Evolutionary conservation across 2,888 invertebrate genomes (phyloP).

Genomic region (Nowickia ferox): DNA sequence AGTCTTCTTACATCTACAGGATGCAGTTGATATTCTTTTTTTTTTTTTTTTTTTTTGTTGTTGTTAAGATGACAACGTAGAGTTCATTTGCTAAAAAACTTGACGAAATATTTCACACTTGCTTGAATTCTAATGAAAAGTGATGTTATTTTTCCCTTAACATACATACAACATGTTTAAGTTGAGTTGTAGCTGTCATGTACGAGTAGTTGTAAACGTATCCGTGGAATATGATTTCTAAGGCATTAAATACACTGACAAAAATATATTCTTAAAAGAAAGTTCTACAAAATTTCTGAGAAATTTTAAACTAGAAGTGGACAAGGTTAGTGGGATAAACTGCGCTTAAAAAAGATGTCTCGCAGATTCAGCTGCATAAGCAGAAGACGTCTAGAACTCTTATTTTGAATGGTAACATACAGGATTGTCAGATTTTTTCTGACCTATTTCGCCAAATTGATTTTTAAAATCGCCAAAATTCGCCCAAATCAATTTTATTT

Average conservation of each 20-base stretch:
- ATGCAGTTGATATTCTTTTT: slow-evolving; percentile 9
- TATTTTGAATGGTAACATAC: too few relatives aligned
- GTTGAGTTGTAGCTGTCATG: slow-evolving; percentile 49
- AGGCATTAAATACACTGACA: slow-evolving; percentile 1
- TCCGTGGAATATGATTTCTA: slow-evolving; percentile 11
- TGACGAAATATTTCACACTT: slow-evolving; percentile 80
- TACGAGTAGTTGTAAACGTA: slow-evolving; percentile 5
- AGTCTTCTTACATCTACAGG: slow-evolving; percentile 34
- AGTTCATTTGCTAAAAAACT: slow-evolving; percentile 64
- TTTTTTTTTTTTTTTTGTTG: background rate
- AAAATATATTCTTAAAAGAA: background rate
- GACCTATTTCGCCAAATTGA: too few relatives aligned
- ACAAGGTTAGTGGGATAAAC: too few relatives aligned
- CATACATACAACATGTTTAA: background rate
- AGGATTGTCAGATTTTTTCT: too few relatives aligned
- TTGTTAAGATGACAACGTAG: background rate
- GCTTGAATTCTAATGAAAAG: slow-evolving; percentile 64
- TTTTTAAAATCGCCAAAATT: too few relatives aligned
- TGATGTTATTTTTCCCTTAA: slow-evolving; percentile 31
- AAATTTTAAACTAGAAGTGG: too few relatives aligned
- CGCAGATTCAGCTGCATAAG: too few relatives aligned
- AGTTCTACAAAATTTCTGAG: too few relatives aligned
- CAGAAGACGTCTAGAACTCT: too few relatives aligned
- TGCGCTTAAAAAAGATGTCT: too few relatives aligned
- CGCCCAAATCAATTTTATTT: too few relatives aligned